phyloP scores from a whole-genome alignment of 2,888 invertebrate genomes.

The Polydrusus pterygomalis region DNA sequence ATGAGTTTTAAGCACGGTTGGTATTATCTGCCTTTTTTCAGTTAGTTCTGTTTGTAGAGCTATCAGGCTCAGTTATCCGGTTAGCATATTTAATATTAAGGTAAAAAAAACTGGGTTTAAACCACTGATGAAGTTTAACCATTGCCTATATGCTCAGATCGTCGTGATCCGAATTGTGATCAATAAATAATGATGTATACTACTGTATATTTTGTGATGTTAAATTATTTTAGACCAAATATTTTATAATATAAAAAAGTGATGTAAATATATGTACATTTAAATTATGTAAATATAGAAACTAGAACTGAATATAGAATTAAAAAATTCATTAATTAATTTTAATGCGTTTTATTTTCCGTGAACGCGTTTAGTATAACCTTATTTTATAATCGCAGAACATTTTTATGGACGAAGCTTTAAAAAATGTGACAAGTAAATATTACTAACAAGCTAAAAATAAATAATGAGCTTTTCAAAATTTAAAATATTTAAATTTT shows the following conservation, averaged over 20 bases:
- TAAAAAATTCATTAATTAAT: constrained; percentile 40
- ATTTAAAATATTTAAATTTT: constrained; percentile 46
- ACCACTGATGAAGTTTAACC: no score
- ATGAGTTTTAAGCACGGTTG: no score
- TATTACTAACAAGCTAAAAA: constrained; percentile 37
- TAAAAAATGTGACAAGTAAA: constrained; percentile 36
- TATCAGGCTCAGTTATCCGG: no score
- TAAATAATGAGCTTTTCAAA: constrained; percentile 36
- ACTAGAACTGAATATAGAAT: constrained; percentile 48
- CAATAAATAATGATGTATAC: constrained; percentile 55
- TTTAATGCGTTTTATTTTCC: constrained; percentile 34
- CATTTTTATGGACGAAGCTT: constrained; percentile 6
- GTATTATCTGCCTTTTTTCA: no score
- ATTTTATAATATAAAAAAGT: constrained; percentile 44
- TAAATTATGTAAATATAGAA: constrained; percentile 43
- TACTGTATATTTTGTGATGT: constrained; percentile 60
- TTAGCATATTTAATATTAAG: no score
- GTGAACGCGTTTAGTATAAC: constrained; percentile 15
- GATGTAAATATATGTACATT: constrained; percentile 60
- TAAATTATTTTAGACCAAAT: constrained; percentile 62
- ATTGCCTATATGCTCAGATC: no score
- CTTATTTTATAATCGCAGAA: constrained; percentile 3
- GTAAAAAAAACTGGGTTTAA: no score
- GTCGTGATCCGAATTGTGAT: constrained; percentile 43
- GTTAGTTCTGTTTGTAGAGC: no score